Evolutionary conservation across 2,888 invertebrate genomes (phyloP).

Genomic region (Heliconius cydno): DNA sequence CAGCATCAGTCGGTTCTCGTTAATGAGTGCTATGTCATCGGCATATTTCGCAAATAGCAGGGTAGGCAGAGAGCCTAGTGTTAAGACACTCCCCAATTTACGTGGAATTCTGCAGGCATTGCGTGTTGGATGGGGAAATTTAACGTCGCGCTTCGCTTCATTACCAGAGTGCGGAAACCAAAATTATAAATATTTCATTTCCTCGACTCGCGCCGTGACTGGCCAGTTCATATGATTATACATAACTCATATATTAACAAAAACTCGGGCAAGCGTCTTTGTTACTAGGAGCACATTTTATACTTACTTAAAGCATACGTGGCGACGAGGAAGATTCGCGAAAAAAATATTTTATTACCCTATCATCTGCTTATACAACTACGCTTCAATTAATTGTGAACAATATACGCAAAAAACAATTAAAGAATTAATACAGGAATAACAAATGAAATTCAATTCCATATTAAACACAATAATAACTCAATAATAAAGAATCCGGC

Average conservation of each 20-base stretch:
- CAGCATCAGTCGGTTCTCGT: too few species aligned
- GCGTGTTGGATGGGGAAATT: too few species aligned
- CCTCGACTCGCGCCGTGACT: too few species aligned
- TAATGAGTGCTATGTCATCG: too few species aligned
- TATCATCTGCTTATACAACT: slow-evolving; percentile 22
- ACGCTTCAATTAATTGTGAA: slow-evolving; percentile 20
- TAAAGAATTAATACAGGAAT: slow-evolving; percentile 26
- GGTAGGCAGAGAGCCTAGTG: too few species aligned
- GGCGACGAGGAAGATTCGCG: background rate
- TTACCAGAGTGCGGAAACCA: too few species aligned
- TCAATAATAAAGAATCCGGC: slow-evolving; percentile 54
- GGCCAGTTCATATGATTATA: too few species aligned
- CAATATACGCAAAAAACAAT: slow-evolving; percentile 19
- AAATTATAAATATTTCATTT: too few species aligned
- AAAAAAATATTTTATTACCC: slow-evolving; percentile 1
- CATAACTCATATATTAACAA: background rate
- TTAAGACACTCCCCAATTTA: too few species aligned
- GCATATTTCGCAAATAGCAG: too few species aligned
- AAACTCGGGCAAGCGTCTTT: background rate
- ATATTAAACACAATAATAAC: slow-evolving; percentile 50
- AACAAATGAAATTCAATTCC: slow-evolving; percentile 31
- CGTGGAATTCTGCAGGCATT: too few species aligned
- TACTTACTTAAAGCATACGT: background rate
- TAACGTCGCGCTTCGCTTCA: too few species aligned
- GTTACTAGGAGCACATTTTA: background rate